Evolutionary conservation across 2,888 invertebrate genomes (phyloP).

Genomic region (Ichneumoninae sp.): DNA sequence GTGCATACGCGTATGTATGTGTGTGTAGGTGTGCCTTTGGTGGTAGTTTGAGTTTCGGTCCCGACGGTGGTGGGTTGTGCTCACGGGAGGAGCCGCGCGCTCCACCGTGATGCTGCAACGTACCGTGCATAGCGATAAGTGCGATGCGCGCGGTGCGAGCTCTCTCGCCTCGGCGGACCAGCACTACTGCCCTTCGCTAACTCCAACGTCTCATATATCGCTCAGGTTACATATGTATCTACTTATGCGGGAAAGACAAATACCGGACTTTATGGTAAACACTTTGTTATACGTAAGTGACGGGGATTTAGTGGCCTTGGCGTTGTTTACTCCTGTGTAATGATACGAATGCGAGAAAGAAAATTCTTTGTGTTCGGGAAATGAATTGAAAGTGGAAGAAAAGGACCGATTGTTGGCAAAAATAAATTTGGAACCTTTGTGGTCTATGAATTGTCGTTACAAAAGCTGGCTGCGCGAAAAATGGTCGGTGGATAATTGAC

Average conservation of each 20-base stretch:
- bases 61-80: slow-evolving; percentile 1
- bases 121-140: slow-evolving; percentile 62
- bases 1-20: neutral
- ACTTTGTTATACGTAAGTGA: neutral
- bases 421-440: neutral
- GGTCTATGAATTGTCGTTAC: neutral
- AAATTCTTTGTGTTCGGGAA: neutral
- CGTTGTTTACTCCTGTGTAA: neutral
- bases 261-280: slow-evolving; percentile 16
- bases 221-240: slow-evolving; percentile 37
- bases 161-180: slow-evolving; percentile 16
- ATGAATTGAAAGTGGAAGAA: neutral
- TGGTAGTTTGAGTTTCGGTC: slow-evolving; percentile 12
- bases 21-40: slow-evolving; percentile 1
- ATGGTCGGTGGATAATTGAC: neutral
- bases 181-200: slow-evolving; percentile 44
- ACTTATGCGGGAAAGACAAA: slow-evolving; percentile 51
- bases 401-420: neutral
- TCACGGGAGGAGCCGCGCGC: neutral
- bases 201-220: slow-evolving; percentile 61
- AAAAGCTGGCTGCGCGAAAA: too few species aligned
- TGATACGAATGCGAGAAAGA: neutral
- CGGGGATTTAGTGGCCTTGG: neutral
- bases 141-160: slow-evolving; percentile 41
- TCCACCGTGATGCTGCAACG: slow-evolving; percentile 51